Evolutionary conservation across 92 coral and sea anemone genomes (phyloP).

Genomic region (Blastomussa wellsi): DNA sequence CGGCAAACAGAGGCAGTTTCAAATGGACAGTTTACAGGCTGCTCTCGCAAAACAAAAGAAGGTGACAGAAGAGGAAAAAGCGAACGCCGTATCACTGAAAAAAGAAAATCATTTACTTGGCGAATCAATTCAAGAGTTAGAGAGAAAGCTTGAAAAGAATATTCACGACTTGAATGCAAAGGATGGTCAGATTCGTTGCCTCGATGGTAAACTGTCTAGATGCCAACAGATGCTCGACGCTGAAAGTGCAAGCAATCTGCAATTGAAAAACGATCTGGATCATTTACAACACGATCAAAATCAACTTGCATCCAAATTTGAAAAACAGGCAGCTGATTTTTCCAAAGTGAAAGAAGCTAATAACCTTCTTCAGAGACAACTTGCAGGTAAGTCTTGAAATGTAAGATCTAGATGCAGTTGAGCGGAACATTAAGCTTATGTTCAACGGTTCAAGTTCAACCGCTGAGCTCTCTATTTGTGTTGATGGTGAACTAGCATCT

Average conservation of each 20-base stretch:
- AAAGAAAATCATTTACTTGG: constrained; percentile 71
- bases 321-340: constrained; percentile 73
- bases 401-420: too few relatives aligned
- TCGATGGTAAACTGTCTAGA: constrained; percentile 74
- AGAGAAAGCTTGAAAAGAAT: constrained; percentile 70
- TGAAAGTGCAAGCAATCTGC: constrained; percentile 58
- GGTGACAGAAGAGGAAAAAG: constrained; percentile 78
- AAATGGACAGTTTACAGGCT: constrained; percentile 78
- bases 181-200: constrained; percentile 74
- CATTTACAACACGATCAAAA: constrained; percentile 59
- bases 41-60: constrained; percentile 84
- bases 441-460: too few relatives aligned
- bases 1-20: constrained; percentile 84
- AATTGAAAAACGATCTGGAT: constrained; percentile 72
- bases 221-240: constrained; percentile 68
- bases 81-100: constrained; percentile 52
- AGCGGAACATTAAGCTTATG: too few relatives aligned
- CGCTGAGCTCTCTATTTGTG: too few relatives aligned
- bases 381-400: constrained; percentile 62
- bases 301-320: constrained; percentile 59
- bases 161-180: constrained; percentile 75
- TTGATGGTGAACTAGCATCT: too few relatives aligned
- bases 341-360: constrained; percentile 74
- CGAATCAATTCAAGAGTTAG: constrained; percentile 79
- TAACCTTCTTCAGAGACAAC: constrained; percentile 64